Conservation (phyloP, 2,888 invertebrate genomes). For the Drosophila lacicola region DNA sequence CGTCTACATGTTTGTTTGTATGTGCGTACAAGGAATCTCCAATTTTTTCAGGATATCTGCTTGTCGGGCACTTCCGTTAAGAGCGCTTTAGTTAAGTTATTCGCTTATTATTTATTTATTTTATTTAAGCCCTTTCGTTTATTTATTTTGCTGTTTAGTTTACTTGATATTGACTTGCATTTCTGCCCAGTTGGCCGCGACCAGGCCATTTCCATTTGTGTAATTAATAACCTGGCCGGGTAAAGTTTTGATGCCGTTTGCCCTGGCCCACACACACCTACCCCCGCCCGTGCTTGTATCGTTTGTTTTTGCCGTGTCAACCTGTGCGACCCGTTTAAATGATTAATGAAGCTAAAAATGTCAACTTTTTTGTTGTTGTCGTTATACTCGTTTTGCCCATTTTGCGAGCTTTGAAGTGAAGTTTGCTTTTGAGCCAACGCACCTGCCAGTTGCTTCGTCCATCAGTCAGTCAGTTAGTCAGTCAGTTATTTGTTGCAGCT, state of each 20-base stretch:
- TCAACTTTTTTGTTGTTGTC: conserved; percentile 49
- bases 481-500: conserved; percentile 32
- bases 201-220: conserved; percentile 61
- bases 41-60: too few relatives aligned
- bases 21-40: too few relatives aligned
- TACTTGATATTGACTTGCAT: conserved; percentile 54
- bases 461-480: conserved; percentile 9
- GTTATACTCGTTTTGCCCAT: conserved; percentile 27
- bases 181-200: conserved; percentile 38
- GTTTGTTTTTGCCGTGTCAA: conserved; percentile 49
- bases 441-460: conserved; percentile 22
- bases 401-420: conserved; percentile 29
- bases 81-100: background rate
- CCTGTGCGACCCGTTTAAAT: conserved; percentile 63
- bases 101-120: background rate
- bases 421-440: conserved; percentile 46
- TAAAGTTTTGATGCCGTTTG: conserved; percentile 33
- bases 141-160: conserved; percentile 26
- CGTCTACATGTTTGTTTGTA: too few relatives aligned
- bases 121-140: conserved; percentile 3
- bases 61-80: too few relatives aligned
- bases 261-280: conserved; percentile 6
- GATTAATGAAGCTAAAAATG: conserved; percentile 75
- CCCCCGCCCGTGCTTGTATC: conserved; percentile 22
- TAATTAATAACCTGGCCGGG: conserved; percentile 63